phyloP scores from a whole-genome alignment of 2,888 invertebrate genomes.

The Pemphredon lugubris region DNA sequence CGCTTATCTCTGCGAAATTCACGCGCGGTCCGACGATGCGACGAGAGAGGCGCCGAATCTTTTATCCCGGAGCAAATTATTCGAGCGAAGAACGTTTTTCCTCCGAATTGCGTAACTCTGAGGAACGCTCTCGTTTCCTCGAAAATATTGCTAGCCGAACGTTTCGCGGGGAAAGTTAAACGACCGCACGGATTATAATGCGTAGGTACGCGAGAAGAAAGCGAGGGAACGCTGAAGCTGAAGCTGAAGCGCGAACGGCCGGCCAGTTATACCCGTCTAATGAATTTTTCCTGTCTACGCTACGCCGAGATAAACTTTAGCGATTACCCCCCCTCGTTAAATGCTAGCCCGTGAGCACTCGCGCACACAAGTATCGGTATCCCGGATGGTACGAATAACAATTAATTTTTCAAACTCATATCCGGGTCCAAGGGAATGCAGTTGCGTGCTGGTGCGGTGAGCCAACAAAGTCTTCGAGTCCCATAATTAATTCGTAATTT shows the following conservation, averaged over 20 bases:
- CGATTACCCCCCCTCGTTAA: constrained; percentile 62
- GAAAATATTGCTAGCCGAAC: neutral
- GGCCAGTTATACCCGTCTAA: constrained; percentile 54
- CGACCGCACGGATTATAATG: constrained; percentile 29
- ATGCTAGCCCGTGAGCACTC: constrained; percentile 17
- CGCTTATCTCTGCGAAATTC: constrained; percentile 4
- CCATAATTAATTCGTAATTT: constrained; percentile 47
- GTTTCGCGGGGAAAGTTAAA: neutral
- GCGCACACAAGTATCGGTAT: constrained; percentile 34
- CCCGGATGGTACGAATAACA: constrained; percentile 35
- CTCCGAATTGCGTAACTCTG: no score
- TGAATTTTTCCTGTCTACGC: constrained; percentile 65
- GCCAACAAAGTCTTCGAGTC: constrained; percentile 11
- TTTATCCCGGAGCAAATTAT: neutral
- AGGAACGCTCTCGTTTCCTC: neutral
- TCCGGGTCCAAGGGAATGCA: neutral
- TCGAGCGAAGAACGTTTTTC: neutral
- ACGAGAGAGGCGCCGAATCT: neutral
- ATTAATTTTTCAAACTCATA: constrained; percentile 52
- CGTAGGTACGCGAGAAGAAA: constrained; percentile 46
- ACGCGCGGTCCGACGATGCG: neutral
- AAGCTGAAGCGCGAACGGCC: constrained; percentile 51
- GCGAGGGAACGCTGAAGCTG: constrained; percentile 41
- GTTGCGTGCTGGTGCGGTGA: neutral
- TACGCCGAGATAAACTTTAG: constrained; percentile 63